A percentile compares a stretch with the other conserved stretches of the same genome.
Evolutionary conservation across 2,797 vertebrate genomes (phyloP).

Genomic region (Stomatorhinus walkeri): DNA sequence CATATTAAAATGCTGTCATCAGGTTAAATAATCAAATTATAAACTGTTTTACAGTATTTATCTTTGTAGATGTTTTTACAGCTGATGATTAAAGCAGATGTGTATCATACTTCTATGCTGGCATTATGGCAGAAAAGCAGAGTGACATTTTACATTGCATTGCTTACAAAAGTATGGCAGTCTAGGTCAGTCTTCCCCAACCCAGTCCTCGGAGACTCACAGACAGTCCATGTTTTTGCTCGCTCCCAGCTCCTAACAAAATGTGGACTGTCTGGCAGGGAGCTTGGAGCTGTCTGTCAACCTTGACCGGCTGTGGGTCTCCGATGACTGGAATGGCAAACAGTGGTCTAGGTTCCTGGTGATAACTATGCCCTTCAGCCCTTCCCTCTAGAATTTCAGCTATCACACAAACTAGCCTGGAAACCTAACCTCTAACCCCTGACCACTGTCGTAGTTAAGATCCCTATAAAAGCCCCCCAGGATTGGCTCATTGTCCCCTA

Average conservation of each 20-base stretch:
- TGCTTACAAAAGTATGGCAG: not conserved
- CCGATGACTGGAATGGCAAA: not conserved
- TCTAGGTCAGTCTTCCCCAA: not conserved
- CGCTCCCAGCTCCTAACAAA: not conserved
- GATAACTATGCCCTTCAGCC: not conserved
- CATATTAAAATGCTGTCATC: not conserved
- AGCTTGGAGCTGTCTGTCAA: not conserved
- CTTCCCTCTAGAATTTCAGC: not conserved
- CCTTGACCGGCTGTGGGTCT: not conserved
- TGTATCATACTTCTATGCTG: not conserved
- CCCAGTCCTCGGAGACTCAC: not conserved
- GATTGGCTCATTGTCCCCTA: not conserved
- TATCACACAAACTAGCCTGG: conserved; percentile 3
- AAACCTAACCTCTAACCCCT: conserved; percentile 15
- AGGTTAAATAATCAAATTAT: not conserved
- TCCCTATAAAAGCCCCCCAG: not conserved
- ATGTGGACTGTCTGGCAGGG: not conserved
- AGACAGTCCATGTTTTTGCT: not conserved
- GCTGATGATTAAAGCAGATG: not conserved
- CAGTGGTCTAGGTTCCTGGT: not conserved
- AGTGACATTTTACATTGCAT: not conserved
- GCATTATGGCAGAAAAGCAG: not conserved
- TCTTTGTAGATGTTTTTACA: not conserved
- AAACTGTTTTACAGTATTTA: not conserved
- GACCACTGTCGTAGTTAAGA: not conserved